phyloP scores from a whole-genome alignment of 2,888 invertebrate species.

The Electrophaes corylata region DNA sequence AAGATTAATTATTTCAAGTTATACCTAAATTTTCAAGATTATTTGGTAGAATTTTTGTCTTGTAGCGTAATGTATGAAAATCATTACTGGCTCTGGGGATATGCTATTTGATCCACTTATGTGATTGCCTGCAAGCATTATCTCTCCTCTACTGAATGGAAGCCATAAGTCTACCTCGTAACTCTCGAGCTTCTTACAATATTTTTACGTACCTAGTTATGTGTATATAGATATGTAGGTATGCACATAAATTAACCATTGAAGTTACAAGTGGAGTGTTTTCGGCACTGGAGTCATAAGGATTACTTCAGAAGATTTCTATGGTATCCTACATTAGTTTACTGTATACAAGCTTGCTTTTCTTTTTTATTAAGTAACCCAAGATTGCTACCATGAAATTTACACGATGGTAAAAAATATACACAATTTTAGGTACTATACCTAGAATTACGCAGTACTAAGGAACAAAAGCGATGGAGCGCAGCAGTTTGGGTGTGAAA shows the following conservation, averaged over 20 bases:
- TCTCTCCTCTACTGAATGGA: conserved; percentile 79
- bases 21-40: too few species aligned
- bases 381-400: too few species aligned
- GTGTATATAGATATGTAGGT: conserved; percentile 54
- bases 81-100: conserved; percentile 4
- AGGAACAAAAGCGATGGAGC: too few species aligned
- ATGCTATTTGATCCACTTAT: conserved; percentile 82
- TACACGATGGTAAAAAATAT: too few species aligned
- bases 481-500: too few species aligned
- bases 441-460: too few species aligned
- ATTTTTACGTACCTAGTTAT: conserved; percentile 67
- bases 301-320: conserved; percentile 34
- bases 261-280: conserved; percentile 45
- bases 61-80: too few species aligned
- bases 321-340: too few species aligned
- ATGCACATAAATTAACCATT: conserved; percentile 63
- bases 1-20: too few species aligned
- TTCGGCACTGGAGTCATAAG: conserved; percentile 19
- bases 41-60: neutral
- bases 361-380: too few species aligned
- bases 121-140: conserved; percentile 84
- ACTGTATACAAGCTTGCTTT: too few species aligned
- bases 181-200: conserved; percentile 76
- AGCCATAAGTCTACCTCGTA: conserved; percentile 82
- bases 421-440: too few species aligned